Conservation (phyloP, 1,140 invertebrate genomes). For the Bombus picipes region DNA sequence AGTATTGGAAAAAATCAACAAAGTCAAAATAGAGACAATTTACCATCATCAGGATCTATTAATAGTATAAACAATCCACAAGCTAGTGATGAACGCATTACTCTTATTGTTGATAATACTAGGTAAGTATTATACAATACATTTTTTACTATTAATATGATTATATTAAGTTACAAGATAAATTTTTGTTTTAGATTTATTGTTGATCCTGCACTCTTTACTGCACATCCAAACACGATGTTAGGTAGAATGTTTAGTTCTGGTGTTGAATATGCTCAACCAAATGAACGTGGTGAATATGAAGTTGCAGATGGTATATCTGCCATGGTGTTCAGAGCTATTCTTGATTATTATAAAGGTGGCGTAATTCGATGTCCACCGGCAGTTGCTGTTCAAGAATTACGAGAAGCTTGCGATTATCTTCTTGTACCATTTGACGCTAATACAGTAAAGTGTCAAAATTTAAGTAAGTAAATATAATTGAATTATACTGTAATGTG, state of each 20-base stretch:
- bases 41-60: constrained; percentile 65
- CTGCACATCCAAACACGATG: constrained; percentile 92
- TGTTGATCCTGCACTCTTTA: constrained; percentile 95
- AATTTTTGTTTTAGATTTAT: constrained; percentile 84
- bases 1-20: constrained; percentile 73
- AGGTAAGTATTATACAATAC: constrained; percentile 81
- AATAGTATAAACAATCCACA: constrained; percentile 73
- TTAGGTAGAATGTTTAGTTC: constrained; percentile 98
- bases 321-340: constrained; percentile 96
- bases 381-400: constrained; percentile 93
- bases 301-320: constrained; percentile 99
- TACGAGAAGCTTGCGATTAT: constrained; percentile 99
- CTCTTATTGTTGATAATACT: constrained; percentile 96
- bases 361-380: constrained; percentile 94
- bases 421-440: constrained; percentile 98
- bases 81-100: constrained; percentile 89
- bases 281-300: constrained; percentile 98
- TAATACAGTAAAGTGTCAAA: constrained; percentile 96
- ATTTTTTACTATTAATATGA: not conserved
- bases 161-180: not conserved
- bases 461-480: constrained; percentile 88
- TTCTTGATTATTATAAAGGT: constrained; percentile 97
- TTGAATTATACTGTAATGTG: not conserved
- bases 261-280: constrained; percentile 94
- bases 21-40: constrained; percentile 76